phyloP scores from a whole-genome alignment of 2,888 invertebrate species.

The Busseola fusca region DNA sequence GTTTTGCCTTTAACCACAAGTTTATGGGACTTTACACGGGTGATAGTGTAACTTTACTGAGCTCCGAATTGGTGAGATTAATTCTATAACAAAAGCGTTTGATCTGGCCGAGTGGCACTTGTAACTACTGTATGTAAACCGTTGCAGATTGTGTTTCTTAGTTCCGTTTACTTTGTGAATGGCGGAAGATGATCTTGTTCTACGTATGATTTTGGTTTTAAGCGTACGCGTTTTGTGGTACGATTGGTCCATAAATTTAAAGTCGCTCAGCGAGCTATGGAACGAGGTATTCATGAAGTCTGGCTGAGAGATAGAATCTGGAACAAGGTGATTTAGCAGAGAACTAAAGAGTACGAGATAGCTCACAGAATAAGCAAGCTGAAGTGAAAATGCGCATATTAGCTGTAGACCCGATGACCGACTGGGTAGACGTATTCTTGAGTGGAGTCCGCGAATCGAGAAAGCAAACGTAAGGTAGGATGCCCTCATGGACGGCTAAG shows the following conservation, averaged over 20 bases:
- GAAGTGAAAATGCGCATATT: too few relatives aligned
- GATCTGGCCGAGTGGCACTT: conserved; percentile 62
- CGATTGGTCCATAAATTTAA: not conserved
- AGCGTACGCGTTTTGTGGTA: not conserved
- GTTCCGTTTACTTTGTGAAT: conserved; percentile 12
- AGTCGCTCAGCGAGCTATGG: not conserved
- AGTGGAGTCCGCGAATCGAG: too few relatives aligned
- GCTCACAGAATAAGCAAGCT: too few relatives aligned
- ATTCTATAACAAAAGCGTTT: conserved; percentile 77
- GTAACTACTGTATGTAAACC: conserved; percentile 41
- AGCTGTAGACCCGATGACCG: too few relatives aligned
- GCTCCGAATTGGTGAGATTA: conserved; percentile 79
- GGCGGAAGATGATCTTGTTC: not conserved
- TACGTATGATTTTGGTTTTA: not conserved
- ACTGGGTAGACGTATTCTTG: too few relatives aligned
- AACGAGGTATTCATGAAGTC: not conserved
- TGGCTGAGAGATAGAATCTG: not conserved
- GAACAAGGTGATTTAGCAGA: not conserved
- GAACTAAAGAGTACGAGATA: not conserved
- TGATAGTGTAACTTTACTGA: conserved; percentile 81
- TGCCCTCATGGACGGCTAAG: not conserved
- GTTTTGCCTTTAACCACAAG: conserved; percentile 59
- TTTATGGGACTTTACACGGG: conserved; percentile 76
- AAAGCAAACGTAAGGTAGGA: not conserved
- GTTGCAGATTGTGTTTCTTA: conserved; percentile 36